These are phyloP conservation scores for Drosophila heteroneura DNA, from an alignment of 2,888 invertebrate genomes.

Conservation along the genomic window DNA sequence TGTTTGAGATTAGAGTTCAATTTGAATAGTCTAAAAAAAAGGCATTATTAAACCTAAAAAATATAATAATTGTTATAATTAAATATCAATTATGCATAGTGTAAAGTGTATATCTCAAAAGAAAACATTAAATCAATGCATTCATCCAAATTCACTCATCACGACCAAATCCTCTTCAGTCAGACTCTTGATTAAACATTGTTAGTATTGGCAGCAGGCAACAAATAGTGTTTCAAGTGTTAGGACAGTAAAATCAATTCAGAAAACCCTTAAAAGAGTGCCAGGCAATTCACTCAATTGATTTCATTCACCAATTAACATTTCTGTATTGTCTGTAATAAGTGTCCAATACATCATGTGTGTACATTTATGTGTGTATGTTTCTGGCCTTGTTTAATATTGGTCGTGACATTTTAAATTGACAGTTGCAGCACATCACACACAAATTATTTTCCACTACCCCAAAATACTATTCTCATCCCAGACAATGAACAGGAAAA, in stretches of 20 bases:
- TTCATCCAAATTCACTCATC: background rate
- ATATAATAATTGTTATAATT: background rate
- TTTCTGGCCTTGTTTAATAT: constrained; percentile 45
- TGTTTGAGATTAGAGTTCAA: background rate
- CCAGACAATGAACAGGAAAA: constrained; percentile 36
- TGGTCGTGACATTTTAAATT: constrained; percentile 59
- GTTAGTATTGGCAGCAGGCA: constrained; percentile 13
- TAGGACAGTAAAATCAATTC: constrained; percentile 40
- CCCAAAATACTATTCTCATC: background rate
- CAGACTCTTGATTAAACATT: constrained; percentile 44
- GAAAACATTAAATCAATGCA: background rate
- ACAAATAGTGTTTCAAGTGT: constrained; percentile 24
- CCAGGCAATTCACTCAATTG: constrained; percentile 51
- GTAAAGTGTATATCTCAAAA: background rate
- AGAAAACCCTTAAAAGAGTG: constrained; percentile 47
- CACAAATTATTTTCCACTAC: constrained; percentile 14
- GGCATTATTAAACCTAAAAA: too few species aligned
- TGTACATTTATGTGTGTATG: constrained; percentile 5
- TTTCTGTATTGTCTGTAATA: constrained; percentile 37
- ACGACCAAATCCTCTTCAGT: background rate
- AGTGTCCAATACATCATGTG: constrained; percentile 32
- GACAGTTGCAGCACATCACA: constrained; percentile 48
- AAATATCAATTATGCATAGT: background rate
- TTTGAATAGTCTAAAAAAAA: background rate
- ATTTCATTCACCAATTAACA: constrained; percentile 62